phyloP scores from a whole-genome alignment of 2,113 vertebrate genomes.

The Himantopus leucocephalus region DNA sequence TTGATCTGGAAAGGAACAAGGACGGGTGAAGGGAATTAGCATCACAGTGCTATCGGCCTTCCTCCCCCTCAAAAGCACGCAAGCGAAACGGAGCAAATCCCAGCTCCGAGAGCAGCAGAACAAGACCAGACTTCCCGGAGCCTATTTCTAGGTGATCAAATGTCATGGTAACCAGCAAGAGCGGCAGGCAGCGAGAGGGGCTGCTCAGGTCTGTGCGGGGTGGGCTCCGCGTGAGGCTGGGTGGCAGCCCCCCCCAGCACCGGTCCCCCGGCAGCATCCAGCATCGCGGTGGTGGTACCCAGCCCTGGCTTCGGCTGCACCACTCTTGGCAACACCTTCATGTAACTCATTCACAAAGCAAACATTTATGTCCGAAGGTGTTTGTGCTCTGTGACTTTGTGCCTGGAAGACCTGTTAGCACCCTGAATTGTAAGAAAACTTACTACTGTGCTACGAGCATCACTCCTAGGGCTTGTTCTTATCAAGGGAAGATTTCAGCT shows the following conservation, averaged over 20 bases:
- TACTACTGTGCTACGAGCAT: background rate
- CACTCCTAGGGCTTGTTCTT: background rate
- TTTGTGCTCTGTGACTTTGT: background rate
- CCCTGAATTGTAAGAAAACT: background rate
- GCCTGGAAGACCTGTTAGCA: background rate
- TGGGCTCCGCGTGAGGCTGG: background rate
- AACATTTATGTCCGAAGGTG: background rate
- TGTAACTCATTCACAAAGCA: background rate
- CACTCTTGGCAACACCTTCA: background rate
- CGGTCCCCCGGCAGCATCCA: accelerated
- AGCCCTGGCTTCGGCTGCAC: accelerated
- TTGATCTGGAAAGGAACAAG: background rate
- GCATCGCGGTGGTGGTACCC: background rate
- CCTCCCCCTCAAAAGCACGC: accelerated
- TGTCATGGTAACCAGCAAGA: slow-evolving; percentile 47
- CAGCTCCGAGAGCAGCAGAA: background rate
- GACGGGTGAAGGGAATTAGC: background rate
- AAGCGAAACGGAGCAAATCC: background rate
- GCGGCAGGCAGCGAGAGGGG: background rate
- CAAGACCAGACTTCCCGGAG: background rate
- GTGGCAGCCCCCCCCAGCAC: background rate
- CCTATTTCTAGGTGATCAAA: background rate
- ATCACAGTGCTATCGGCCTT: accelerated
- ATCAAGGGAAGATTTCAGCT: background rate
- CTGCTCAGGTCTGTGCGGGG: background rate